Base-by-base conservation (phyloP, 1,140 invertebrate species). In the Brachionus manjavacas region DNA sequence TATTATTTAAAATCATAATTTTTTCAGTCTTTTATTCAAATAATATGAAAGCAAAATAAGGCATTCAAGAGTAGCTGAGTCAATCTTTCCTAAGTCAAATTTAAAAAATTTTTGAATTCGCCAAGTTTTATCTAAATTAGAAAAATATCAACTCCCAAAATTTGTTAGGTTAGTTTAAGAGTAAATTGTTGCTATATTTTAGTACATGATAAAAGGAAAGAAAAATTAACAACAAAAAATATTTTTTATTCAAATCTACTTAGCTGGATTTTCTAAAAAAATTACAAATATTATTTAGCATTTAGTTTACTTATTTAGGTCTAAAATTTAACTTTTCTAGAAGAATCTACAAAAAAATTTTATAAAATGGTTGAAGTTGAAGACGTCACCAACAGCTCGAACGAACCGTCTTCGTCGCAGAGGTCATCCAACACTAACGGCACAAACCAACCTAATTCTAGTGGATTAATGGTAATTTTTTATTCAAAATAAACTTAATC, bases 331-430 rank as follows among this genome's bases (percentile, higher is more conserved):
- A 74, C 11, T 20, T 76, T 28, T 49, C 9, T 25, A 35, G 41
- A 35, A 49, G 4, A 28, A 25, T 74, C 14, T 12, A 31, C 3
- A 2, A 11, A 12, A 16, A 72, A 20, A 1, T 46, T 46, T 46
- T 46, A 46, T 46, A 76, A 76, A 76, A 76, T 76, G 72, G 72
- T 76, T 3, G 14, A 49, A 76, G 72, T 76, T 76, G 72, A 76
- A 76, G 72, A 76, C 41, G 72, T 76, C 4, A 49, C 72, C 20
- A 49, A 28, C 41, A 76, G 25, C 41, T 9, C 9, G 14, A 49
- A 76, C 41, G 41, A 46, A 46, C 49, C 72, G 8, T 9, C 72
- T 35, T 35, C 31, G n/a, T 49, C 72, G 28, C 52, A 60, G 16
- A 60, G 9, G 20, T 25, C 31, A 16, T 74, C 41, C 11, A 49